Evolutionary conservation across 1,140 invertebrate genomes (phyloP).

Genomic region (Lepidurus arcticus): DNA sequence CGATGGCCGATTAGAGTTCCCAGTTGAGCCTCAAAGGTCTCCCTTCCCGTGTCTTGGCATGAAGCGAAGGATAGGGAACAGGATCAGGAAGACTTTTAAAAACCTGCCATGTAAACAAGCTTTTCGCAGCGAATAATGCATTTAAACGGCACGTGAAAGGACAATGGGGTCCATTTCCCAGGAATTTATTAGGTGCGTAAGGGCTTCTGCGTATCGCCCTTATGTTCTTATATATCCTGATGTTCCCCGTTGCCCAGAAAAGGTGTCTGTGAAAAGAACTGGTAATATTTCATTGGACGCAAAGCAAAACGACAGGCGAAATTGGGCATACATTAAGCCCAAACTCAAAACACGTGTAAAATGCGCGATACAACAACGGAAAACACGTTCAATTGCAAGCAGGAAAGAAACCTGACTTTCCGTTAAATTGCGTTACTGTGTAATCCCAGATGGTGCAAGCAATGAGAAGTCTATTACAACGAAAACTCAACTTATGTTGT

Average conservation of each 20-base stretch:
- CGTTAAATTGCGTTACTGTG: too few relatives aligned
- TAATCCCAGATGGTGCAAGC: too few relatives aligned
- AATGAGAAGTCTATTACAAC: too few relatives aligned
- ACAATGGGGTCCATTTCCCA: constrained; percentile 10
- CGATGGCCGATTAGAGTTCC: too few relatives aligned
- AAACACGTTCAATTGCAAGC: background rate
- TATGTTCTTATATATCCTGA: too few relatives aligned
- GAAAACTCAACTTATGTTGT: background rate
- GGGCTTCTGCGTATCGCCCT: background rate
- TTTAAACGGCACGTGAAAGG: constrained; percentile 3
- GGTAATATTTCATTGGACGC: background rate
- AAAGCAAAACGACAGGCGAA: background rate
- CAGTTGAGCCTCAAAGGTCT: too few relatives aligned
- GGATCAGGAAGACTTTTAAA: background rate
- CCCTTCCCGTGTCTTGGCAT: too few relatives aligned
- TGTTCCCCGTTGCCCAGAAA: background rate
- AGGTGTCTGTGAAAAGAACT: background rate
- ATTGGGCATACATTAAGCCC: background rate
- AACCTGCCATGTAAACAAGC: constrained; percentile 13
- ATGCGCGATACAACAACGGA: background rate
- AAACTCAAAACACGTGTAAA: background rate
- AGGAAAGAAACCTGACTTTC: too few relatives aligned
- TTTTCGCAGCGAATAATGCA: constrained; percentile 9
- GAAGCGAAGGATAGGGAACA: background rate
- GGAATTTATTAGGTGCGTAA: background rate